Conservation (phyloP, 2,888 invertebrate species). For the Sinodicranocentrus sp. region DNA sequence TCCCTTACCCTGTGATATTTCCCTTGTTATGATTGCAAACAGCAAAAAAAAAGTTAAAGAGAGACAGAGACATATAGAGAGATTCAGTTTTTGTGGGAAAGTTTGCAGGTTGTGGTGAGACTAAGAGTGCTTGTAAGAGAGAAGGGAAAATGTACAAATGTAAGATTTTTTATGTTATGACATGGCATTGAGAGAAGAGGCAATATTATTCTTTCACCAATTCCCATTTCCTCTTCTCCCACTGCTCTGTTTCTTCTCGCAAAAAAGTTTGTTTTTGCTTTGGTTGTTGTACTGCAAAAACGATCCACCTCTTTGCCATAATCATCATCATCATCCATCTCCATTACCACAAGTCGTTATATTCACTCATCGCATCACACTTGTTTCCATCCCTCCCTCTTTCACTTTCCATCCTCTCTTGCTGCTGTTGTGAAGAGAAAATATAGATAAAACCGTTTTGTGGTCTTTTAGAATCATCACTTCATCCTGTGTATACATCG, state of each 20-base stretch:
- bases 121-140: too few species aligned
- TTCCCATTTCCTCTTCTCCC: conserved; percentile 7
- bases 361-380: conserved; percentile 36
- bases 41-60: too few species aligned
- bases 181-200: conserved; percentile 22
- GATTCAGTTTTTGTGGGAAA: conserved; percentile 30
- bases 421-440: too few species aligned
- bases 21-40: conserved; percentile 12
- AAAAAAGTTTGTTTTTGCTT: not conserved
- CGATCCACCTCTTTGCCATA: conserved; percentile 15
- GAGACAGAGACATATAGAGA: too few species aligned
- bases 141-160: not conserved
- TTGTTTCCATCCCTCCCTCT: conserved; percentile 22
- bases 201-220: conserved; percentile 26
- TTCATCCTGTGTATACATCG: not conserved
- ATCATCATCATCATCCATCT: conserved; percentile 49
- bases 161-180: conserved; percentile 32
- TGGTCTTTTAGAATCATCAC: conserved; percentile 1
- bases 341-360: conserved; percentile 38
- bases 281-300: not conserved
- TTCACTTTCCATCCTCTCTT: too few species aligned
- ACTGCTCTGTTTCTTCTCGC: conserved; percentile 4
- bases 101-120: conserved; percentile 19
- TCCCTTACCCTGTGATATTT: not conserved
- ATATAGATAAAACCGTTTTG: conserved; percentile 5